Evolutionary conservation across 37 sponge, comb jelly and placozoan genomes (phyloP).

Genomic region (Theonella swinhoei): DNA sequence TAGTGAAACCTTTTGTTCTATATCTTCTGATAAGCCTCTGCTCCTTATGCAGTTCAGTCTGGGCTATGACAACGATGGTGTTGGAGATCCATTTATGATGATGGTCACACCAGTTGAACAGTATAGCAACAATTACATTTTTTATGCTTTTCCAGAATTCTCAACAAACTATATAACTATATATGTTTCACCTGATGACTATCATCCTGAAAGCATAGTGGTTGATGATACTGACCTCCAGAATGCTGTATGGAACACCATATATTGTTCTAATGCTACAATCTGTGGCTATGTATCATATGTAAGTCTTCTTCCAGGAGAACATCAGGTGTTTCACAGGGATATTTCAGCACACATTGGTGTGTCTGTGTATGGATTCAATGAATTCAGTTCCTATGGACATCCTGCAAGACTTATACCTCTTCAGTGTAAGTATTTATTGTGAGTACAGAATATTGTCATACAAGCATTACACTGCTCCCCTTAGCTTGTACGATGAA

Average conservation of each 20-base stretch:
- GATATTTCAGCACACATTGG: background rate
- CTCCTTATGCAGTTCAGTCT: conserved; percentile 35
- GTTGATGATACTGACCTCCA: conserved; percentile 13
- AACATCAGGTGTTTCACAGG: conserved; percentile 27
- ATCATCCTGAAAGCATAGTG: conserved; percentile 6
- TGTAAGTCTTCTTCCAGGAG: conserved; percentile 5
- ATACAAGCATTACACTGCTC: too few relatives aligned
- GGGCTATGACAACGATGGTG: conserved; percentile 2
- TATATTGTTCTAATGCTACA: conserved; percentile 1
- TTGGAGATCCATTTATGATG: conserved; percentile 65
- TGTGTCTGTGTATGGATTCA: conserved; percentile 50
- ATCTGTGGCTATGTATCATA: conserved; percentile 37
- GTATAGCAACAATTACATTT: conserved; percentile 55
- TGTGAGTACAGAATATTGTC: too few relatives aligned
- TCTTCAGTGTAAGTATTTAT: conserved; percentile 45
- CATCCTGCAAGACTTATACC: conserved; percentile 62
- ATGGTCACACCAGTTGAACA: conserved; percentile 75
- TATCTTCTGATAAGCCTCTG: conserved; percentile 47
- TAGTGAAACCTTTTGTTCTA: conserved; percentile 2
- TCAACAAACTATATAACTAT: conserved; percentile 34
- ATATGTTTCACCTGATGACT: conserved; percentile 31
- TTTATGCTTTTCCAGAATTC: conserved; percentile 15
- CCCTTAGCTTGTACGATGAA: too few relatives aligned
- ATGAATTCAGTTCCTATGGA: conserved; percentile 48
- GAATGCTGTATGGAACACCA: background rate